These are phyloP conservation scores for Pituophis catenifer DNA, from an alignment of 2,113 vertebrate species.

Conservation along the genomic window DNA sequence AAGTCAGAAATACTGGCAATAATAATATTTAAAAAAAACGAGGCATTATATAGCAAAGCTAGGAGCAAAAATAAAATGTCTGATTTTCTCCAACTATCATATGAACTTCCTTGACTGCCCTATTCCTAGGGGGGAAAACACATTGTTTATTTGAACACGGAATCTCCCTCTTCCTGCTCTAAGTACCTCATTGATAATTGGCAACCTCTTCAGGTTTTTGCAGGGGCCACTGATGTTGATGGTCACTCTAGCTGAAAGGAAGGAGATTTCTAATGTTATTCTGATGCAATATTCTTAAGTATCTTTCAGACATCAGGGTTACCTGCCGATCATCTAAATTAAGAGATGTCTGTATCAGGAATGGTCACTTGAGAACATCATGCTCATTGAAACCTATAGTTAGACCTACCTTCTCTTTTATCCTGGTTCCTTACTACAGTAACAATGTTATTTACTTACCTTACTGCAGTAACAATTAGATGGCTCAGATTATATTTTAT, in stretches of 20 bases:
- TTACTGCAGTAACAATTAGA: background rate
- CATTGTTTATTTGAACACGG: background rate
- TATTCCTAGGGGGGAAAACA: background rate
- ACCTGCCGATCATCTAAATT: background rate
- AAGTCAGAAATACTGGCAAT: background rate
- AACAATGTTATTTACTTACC: background rate
- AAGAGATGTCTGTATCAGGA: background rate
- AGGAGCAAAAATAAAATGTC: background rate
- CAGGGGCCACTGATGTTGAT: background rate
- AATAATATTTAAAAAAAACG: background rate
- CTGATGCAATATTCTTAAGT: background rate
- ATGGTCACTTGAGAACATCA: background rate
- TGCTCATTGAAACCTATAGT: background rate
- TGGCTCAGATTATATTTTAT: background rate
- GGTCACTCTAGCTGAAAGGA: background rate
- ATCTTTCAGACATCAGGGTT: background rate
- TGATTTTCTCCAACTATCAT: background rate
- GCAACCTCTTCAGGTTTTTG: too few species aligned
- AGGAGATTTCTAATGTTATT: background rate
- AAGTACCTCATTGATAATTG: background rate
- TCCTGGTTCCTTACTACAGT: background rate
- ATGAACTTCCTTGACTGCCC: background rate
- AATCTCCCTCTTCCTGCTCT: background rate
- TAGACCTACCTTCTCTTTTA: background rate
- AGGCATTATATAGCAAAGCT: background rate